Evolutionary conservation across 1,140 invertebrate genomes (phyloP).

Genomic region (Eulimnadia texana): DNA sequence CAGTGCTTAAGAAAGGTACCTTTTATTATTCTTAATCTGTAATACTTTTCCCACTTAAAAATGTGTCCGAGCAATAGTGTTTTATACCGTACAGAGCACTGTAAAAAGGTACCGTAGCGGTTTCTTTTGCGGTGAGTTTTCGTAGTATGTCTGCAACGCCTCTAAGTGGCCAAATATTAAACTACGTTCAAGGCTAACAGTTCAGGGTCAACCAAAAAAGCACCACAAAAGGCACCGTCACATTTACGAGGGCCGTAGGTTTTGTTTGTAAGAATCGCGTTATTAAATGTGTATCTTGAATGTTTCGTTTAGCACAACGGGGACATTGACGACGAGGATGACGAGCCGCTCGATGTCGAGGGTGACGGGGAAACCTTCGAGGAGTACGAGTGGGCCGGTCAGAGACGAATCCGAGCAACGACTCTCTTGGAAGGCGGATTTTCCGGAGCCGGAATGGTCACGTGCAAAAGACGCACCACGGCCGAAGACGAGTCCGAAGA

Average conservation of each 20-base stretch:
- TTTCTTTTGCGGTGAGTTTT: background rate
- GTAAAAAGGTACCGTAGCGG: too few species aligned
- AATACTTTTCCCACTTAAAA: too few species aligned
- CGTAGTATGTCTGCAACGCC: background rate
- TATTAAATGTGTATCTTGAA: too few species aligned
- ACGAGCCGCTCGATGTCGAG: conserved; percentile 52
- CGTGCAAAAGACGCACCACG: conserved; percentile 13
- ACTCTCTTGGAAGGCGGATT: conserved; percentile 54
- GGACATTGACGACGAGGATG: conserved; percentile 36
- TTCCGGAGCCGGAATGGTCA: conserved; percentile 28
- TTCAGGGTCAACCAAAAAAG: too few species aligned
- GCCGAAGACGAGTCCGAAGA: conserved; percentile 63
- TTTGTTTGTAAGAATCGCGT: background rate
- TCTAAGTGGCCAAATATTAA: too few species aligned
- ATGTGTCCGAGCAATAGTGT: too few species aligned
- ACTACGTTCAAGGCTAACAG: too few species aligned
- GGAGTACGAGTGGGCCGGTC: conserved; percentile 69
- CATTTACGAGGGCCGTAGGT: background rate
- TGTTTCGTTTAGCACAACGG: background rate
- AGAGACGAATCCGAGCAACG: conserved; percentile 52
- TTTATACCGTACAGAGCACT: too few species aligned
- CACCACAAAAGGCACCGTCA: too few species aligned
- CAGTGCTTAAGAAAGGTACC: conserved; percentile 47
- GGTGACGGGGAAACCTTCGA: conserved; percentile 39
- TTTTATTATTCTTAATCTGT: too few species aligned